Percentiles rank a stretch among this genome's conserved stretches.
phyloP scores from a whole-genome alignment of 2,797 vertebrate species.

The Pangasius sanitwongsei region DNA sequence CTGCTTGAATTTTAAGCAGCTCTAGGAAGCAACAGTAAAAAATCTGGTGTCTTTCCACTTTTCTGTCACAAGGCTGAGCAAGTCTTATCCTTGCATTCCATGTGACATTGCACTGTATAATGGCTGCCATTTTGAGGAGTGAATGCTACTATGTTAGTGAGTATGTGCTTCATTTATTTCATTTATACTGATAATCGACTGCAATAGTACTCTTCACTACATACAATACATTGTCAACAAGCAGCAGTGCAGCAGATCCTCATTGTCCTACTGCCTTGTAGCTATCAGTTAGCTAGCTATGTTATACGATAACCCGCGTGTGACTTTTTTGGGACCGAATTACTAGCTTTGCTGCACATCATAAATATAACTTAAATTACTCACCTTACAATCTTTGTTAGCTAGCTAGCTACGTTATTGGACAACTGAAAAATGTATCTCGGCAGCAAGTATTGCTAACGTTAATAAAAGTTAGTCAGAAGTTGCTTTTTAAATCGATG shows the following conservation, averaged over 20 bases:
- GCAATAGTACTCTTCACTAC: neutral
- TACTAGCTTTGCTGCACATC: neutral
- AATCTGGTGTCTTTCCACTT: neutral
- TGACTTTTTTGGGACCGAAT: neutral
- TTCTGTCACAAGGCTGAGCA: neutral
- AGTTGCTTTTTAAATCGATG: neutral
- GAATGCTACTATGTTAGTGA: neutral
- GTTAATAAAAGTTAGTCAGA: neutral
- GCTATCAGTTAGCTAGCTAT: neutral
- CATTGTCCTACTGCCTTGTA: neutral
- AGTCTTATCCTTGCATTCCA: neutral
- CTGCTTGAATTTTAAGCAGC: conserved; percentile 14
- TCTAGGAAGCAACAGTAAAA: neutral
- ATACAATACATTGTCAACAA: neutral
- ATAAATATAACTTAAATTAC: neutral
- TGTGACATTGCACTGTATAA: neutral
- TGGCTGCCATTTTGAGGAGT: too few species aligned
- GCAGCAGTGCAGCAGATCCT: neutral
- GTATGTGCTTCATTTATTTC: neutral
- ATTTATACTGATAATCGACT: neutral
- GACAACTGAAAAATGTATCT: neutral
- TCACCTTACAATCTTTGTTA: neutral
- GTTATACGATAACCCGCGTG: neutral
- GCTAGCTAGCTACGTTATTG: neutral
- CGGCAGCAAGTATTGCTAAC: neutral